Evolutionary conservation across 2,797 vertebrate genomes (phyloP).

Genomic region (Phaenicophaeus curvirostris): DNA sequence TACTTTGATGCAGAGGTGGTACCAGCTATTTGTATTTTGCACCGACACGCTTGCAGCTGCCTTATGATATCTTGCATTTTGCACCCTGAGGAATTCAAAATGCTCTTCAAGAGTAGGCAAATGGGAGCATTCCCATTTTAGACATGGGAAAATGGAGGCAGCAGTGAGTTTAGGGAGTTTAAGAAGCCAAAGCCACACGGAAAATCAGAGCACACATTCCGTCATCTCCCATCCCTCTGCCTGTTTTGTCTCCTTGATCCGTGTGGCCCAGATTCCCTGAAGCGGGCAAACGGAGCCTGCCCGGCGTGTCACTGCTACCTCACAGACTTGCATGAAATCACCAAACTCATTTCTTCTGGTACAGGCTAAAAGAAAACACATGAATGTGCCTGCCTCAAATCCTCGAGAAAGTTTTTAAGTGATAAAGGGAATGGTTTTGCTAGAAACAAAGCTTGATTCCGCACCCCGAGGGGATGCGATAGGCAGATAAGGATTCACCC

Average conservation of each 20-base stretch:
- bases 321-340: neutral
- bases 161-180: neutral
- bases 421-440: slow-evolving; percentile 55
- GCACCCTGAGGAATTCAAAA: neutral
- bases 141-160: neutral
- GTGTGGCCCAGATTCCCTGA: neutral
- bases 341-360: neutral
- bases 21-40: neutral
- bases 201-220: neutral
- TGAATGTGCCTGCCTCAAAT: slow-evolving; percentile 54
- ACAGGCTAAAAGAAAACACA: slow-evolving; percentile 37
- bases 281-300: neutral
- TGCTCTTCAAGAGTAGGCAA: neutral
- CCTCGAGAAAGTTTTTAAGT: neutral
- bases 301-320: neutral
- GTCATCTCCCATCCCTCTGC: neutral
- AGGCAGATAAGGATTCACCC: slow-evolving; percentile 66
- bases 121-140: neutral
- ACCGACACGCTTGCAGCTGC: neutral
- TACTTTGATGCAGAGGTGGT: neutral
- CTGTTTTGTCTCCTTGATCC: neutral
- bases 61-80: neutral
- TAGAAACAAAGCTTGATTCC: slow-evolving; percentile 62
- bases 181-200: neutral
- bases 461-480: neutral